Evolutionary conservation across 1,140 invertebrate genomes (phyloP), one percentile per base, ranked within the genome.

Genomic region (Drosophila chauvacae): DNA sequence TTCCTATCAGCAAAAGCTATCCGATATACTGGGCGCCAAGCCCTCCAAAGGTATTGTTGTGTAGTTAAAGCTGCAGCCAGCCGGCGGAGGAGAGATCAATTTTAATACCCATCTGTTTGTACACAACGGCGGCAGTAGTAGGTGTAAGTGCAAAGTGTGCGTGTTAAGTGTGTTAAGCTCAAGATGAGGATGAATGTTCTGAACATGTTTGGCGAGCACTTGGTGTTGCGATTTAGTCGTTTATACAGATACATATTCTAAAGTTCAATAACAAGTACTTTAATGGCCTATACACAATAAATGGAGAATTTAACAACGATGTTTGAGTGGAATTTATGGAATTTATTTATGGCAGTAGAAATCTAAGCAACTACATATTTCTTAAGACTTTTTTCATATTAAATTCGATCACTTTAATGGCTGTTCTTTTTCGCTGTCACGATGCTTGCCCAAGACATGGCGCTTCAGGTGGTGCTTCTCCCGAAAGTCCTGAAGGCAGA

Each of bases 21-120:
- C 94, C 33, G 93, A 94, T 63, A 94, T 94, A 39, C 78, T 94
- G 33, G 94, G 94, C 62, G 72, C 91, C 37, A 92, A 93, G 79
- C 90, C 91, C 20, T 80, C 91, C 23, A 84, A 87, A 55, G 92
- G 92, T 51, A 76, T 93, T 69, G 77, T 91, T 77, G 92, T 93
- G 48, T 92, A 81, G 81, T 62, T 28, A 50, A 35, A 44, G 42
- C 37, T 65, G 37, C 47, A 59, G 35, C 37, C 59, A 50, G 33
- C 20, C 66, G 45, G 41, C 7, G 51, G 57, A 48, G 51, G 57
- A 48, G 23, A 58, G 44, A 63, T 45, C 58, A 53, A 44, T 72
- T 83, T 80, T 61, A 60, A 77, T 76, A 58, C 41, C 47, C 35
- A 50, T 71, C 14, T 20, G 50, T 69, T 71, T 69, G 65, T 62